Conservation (phyloP, 2,797 vertebrate species). For the Crypturellus tataupa region DNA sequence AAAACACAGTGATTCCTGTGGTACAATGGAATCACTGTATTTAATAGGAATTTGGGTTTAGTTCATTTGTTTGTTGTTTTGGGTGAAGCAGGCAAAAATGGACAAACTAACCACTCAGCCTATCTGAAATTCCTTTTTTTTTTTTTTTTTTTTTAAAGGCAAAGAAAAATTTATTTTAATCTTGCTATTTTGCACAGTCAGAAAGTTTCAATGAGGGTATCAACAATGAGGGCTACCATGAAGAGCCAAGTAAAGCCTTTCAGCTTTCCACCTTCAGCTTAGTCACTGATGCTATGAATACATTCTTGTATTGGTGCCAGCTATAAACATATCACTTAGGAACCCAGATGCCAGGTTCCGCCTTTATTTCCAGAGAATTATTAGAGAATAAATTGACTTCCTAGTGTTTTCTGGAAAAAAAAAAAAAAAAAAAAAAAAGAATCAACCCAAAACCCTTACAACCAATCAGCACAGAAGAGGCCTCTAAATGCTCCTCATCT, state of each 20-base stretch:
- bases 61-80: background rate
- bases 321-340: background rate
- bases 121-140: background rate
- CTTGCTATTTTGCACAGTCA: background rate
- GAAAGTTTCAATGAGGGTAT: background rate
- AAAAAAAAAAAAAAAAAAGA: background rate
- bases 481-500: background rate
- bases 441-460: background rate
- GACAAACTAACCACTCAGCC: background rate
- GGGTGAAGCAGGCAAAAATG: background rate
- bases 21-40: background rate
- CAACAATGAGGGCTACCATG: rapidly evolving
- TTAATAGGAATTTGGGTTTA: rapidly evolving
- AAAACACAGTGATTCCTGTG: background rate
- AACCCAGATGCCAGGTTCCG: background rate
- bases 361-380: background rate
- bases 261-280: background rate
- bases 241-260: background rate
- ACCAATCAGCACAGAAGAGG: background rate
- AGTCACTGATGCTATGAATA: background rate
- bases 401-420: background rate
- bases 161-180: background rate
- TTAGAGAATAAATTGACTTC: rapidly evolving
- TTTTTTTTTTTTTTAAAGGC: no score
- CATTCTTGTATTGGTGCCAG: background rate